Evolutionary conservation across 2,113 vertebrate genomes (phyloP).

Genomic region (Malurus elegans): DNA sequence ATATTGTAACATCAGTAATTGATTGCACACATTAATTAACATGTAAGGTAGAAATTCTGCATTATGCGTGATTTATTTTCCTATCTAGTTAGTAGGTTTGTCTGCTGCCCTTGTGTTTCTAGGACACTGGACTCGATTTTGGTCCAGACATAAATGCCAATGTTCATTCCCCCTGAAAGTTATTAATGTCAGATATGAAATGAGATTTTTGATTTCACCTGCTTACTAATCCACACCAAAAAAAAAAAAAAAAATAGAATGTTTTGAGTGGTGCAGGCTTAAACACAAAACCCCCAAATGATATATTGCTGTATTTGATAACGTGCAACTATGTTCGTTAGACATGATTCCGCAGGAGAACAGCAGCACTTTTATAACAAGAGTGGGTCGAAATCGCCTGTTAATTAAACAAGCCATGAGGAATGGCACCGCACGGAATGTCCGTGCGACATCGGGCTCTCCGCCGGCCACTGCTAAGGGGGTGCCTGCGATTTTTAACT

Average conservation of each 20-base stretch:
- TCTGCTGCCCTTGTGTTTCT: conserved; percentile 83
- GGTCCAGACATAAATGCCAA: conserved; percentile 84
- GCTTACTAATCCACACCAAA: conserved; percentile 74
- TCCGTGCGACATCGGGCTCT: conserved; percentile 26
- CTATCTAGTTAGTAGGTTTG: conserved; percentile 83
- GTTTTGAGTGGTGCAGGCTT: conserved; percentile 73
- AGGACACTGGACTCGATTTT: conserved; percentile 81
- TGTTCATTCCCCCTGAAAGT: conserved; percentile 85
- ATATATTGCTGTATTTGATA: conserved; percentile 70
- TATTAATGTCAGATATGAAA: conserved; percentile 88
- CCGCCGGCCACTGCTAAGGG: background rate
- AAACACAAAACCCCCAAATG: conserved; percentile 70
- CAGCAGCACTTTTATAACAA: conserved; percentile 65
- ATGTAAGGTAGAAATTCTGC: conserved; percentile 88
- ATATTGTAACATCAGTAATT: conserved; percentile 90
- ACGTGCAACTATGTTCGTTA: conserved; percentile 72
- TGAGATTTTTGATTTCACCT: conserved; percentile 86
- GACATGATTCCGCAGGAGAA: conserved; percentile 68
- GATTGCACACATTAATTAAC: conserved; percentile 94
- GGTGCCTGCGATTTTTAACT: background rate
- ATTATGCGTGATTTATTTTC: conserved; percentile 90
- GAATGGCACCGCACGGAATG: conserved; percentile 50
- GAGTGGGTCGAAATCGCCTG: conserved; percentile 69
- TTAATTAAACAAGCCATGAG: conserved; percentile 76
- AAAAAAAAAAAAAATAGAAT: conserved; percentile 20